These are phyloP conservation scores for Epizoanthus rinbou DNA, from an alignment of 92 coral and sea anemone genomes.

Conservation along the genomic window DNA sequence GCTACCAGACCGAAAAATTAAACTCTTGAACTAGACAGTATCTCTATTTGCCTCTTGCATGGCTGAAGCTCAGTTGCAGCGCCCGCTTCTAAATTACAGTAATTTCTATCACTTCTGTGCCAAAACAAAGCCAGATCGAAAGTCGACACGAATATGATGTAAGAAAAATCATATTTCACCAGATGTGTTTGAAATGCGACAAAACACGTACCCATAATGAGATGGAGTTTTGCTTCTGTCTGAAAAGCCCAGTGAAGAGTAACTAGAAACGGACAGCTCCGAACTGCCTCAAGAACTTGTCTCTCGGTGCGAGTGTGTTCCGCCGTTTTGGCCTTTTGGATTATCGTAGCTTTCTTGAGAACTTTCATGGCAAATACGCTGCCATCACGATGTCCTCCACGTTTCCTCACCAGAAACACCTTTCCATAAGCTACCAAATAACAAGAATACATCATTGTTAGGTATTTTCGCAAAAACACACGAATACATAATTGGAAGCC, in stretches of 20 bases:
- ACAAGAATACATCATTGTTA: conserved; percentile 33
- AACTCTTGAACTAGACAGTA: conserved; percentile 15
- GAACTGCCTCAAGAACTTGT: conserved; percentile 96
- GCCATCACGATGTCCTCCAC: conserved; percentile 91
- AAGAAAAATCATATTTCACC: not conserved
- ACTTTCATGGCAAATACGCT: conserved; percentile 97
- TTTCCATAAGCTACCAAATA: conserved; percentile 92
- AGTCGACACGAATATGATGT: not conserved
- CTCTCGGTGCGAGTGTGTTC: conserved; percentile 98
- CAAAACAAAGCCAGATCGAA: not conserved
- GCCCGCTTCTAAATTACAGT: not conserved
- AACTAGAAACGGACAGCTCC: conserved; percentile 96
- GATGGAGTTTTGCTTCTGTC: conserved; percentile 96
- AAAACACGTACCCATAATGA: conserved; percentile 88
- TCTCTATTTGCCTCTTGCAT: not conserved
- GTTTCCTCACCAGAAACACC: conserved; percentile 94
- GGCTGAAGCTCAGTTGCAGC: conserved; percentile 44
- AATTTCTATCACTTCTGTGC: not conserved
- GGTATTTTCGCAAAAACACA: conserved; percentile 15
- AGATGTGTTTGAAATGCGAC: not conserved
- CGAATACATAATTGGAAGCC: conserved; percentile 10
- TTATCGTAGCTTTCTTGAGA: conserved; percentile 95
- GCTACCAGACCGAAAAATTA: conserved; percentile 26
- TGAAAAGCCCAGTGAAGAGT: conserved; percentile 99
- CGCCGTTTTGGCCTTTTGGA: conserved; percentile 98